Percentiles rank a stretch among this genome's conserved stretches.
phyloP scores from a whole-genome alignment of 37 sponge, comb jelly and placozoan genomes.

The Cladorhizidae sp. region DNA sequence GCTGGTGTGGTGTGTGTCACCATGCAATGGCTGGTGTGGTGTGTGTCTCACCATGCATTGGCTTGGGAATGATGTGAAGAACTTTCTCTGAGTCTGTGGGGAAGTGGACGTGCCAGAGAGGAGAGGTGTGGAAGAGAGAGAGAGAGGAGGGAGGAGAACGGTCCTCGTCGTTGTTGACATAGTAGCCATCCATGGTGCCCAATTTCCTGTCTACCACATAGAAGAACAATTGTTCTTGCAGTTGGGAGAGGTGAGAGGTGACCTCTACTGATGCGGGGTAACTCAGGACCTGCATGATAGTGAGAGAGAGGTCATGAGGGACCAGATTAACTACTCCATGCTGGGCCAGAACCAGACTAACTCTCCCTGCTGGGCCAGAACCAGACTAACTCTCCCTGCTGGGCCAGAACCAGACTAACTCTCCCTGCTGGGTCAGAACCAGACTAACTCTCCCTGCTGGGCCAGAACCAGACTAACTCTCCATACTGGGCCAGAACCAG shows the following conservation, averaged over 20 bases:
- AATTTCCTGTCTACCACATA: background rate
- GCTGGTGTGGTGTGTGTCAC: too few species aligned
- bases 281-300: background rate
- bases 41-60: background rate
- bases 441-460: too few species aligned
- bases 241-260: background rate
- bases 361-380: too few species aligned
- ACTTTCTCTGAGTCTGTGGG: conserved; percentile 1
- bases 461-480: too few species aligned
- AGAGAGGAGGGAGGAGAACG: background rate
- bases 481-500: too few species aligned
- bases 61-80: background rate
- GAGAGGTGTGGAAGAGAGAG: background rate
- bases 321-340: background rate
- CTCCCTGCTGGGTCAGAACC: too few species aligned
- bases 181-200: conserved; percentile 14
- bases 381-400: too few species aligned
- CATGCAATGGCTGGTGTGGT: too few species aligned
- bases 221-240: conserved; percentile 21
- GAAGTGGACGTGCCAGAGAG: conserved; percentile 14
- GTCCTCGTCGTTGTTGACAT: background rate
- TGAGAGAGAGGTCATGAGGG: background rate
- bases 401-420: too few species aligned
- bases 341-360: too few species aligned
- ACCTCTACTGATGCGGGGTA: conserved; percentile 29